Percentiles rank a stretch among this genome's conserved stretches.
These are phyloP conservation scores for Drosophila busckii DNA, from an alignment of 1,140 invertebrate species.

Conservation along the genomic window DNA sequence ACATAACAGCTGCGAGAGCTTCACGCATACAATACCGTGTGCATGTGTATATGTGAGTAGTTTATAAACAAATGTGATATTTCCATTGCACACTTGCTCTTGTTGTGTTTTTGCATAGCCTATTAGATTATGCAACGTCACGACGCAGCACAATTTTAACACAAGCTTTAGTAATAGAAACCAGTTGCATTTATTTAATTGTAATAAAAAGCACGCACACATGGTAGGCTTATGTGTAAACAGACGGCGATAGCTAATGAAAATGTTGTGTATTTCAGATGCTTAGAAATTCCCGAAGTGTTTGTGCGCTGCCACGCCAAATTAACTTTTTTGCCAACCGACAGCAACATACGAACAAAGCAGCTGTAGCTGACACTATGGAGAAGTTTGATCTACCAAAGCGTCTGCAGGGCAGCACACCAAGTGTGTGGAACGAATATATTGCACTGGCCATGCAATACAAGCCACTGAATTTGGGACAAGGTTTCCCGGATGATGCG, in stretches of 20 bases:
- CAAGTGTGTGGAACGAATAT: conserved; percentile 92
- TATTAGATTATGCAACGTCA: conserved; percentile 72
- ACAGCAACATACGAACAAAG: conserved; percentile 10
- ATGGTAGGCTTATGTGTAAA: conserved; percentile 31
- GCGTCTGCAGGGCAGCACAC: conserved; percentile 82
- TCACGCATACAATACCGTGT: not conserved
- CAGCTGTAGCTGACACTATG: conserved; percentile 33
- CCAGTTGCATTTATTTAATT: conserved; percentile 57
- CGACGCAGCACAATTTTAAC: conserved; percentile 21
- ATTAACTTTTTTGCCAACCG: not conserved
- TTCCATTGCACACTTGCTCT: conserved; percentile 17
- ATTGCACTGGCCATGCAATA: conserved; percentile 91
- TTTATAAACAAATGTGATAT: conserved; percentile 43
- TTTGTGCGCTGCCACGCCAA: conserved; percentile 7
- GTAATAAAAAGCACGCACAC: conserved; percentile 27
- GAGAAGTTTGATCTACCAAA: conserved; percentile 82
- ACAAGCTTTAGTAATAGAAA: conserved; percentile 4
- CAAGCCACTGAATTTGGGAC: conserved; percentile 96
- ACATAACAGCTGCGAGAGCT: not conserved
- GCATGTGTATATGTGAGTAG: conserved; percentile 30
- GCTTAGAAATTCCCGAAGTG: conserved; percentile 36
- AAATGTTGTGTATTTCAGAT: conserved; percentile 36
- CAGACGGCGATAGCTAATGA: conserved; percentile 15
- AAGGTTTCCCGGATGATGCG: conserved; percentile 98
- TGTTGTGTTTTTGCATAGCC: conserved; percentile 31